Conservation (phyloP, 1,140 invertebrate genomes). For the Pissodes strobi region DNA sequence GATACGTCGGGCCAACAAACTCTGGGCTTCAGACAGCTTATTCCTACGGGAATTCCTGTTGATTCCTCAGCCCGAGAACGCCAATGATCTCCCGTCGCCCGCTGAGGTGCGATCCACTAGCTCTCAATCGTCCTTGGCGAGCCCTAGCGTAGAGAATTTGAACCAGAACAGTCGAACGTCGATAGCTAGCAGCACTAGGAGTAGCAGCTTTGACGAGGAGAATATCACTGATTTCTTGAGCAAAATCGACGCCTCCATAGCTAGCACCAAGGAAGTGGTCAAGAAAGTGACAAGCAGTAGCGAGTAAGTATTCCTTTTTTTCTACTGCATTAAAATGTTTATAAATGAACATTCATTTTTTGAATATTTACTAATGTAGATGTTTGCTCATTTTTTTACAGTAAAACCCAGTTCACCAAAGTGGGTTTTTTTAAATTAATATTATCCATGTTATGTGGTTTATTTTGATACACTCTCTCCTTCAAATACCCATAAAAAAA, state of each 20-base stretch:
- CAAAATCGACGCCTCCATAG: constrained; percentile 85
- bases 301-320: constrained; percentile 77
- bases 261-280: constrained; percentile 82
- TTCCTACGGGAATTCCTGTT: constrained; percentile 80
- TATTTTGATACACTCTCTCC: no score
- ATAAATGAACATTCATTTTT: no score
- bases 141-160: constrained; percentile 31
- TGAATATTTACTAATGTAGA: no score
- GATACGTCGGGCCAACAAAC: constrained; percentile 82
- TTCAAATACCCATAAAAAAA: no score
- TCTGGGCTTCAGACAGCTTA: constrained; percentile 88
- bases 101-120: constrained; percentile 23
- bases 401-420: no score
- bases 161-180: constrained; percentile 12
- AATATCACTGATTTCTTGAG: constrained; percentile 81
- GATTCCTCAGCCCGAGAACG: constrained; percentile 69
- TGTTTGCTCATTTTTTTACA: no score
- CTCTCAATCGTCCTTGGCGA: constrained; percentile 23
- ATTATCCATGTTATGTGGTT: no score
- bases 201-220: constrained; percentile 61
- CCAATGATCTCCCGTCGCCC: constrained; percentile 56
- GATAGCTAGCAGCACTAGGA: constrained; percentile 9
- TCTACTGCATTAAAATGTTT: no score
- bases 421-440: no score
- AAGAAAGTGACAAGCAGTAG: constrained; percentile 75